Evolutionary conservation across 2,888 invertebrate genomes (phyloP), one percentile per base, ranked within the genome.

Genomic region (Sericinus montela): DNA sequence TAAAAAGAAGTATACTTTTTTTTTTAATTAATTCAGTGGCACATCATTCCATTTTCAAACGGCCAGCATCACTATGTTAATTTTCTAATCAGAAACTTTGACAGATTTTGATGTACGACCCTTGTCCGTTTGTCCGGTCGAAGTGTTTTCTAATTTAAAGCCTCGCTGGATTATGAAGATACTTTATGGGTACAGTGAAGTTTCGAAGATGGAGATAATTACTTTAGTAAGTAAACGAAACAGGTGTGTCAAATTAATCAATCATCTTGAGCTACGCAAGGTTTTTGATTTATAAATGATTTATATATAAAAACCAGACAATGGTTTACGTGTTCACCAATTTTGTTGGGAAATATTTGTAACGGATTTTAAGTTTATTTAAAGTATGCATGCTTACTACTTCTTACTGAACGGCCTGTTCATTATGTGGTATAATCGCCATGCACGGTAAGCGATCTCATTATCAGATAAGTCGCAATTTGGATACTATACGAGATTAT

Each of bases 41-140:
- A 3, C 5, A 19, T 19, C 19, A 19, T 19, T 3, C 19, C 5
- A 19, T 2, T 19, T 19, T 19, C 5, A 19, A 19, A 19, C 25
- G 8, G 6, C 25, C 7, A 25, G 25, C 25, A 8, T 25, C 25
- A 14, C 14, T 7, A 13, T 3, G 14, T 34, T 46, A 39, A 46
- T 40, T 34, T 39, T 11, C 39, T 39, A 46, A 42, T 48, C 42
- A 48, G 5, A 37, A 16, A 15, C 14, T 25, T 30, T 30, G 48
- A 48, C 42, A 48, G 48, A 19, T 42, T 36, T n/a, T 48, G 48
- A 48, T 37, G 37, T 46, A 46, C 32, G 45, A 39, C 39, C 32
- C 39, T 34, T 40, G 46, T 46, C 43, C 35, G 25, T 9, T 10
- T 40, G 46, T 46, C 43, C 35, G 25, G 10, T 10, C 10, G 16